Percentiles rank a stretch among this genome's conserved stretches.
Conservation (phyloP, 2,888 invertebrate species). For the Scaptomyza cyrtandrae region DNA sequence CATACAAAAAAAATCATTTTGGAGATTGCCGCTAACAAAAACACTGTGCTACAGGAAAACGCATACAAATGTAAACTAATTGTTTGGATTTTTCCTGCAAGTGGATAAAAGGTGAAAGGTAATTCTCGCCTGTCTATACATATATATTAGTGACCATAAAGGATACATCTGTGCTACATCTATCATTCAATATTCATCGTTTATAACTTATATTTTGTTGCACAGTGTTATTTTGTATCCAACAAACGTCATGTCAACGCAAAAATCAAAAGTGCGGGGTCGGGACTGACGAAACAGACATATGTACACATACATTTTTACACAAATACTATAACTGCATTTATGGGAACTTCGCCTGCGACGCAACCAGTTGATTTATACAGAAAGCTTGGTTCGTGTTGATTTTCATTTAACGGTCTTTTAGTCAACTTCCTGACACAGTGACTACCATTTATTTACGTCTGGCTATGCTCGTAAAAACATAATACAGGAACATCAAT, state of each 20-base stretch:
- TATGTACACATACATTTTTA: slow-evolving; percentile 20
- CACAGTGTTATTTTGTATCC: slow-evolving; percentile 51
- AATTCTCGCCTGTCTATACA: no score
- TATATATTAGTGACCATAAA: no score
- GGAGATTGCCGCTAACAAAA: slow-evolving; percentile 29
- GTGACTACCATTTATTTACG: slow-evolving; percentile 76
- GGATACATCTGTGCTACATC: no score
- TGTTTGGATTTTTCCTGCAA: no score
- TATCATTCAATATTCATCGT: no score
- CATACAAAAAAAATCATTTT: slow-evolving; percentile 33
- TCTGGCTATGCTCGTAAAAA: slow-evolving; percentile 54
- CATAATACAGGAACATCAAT: slow-evolving; percentile 28
- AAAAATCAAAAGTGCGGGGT: slow-evolving; percentile 72
- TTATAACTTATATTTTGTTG: slow-evolving; percentile 1
- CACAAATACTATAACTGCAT: slow-evolving; percentile 24
- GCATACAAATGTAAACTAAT: no score
- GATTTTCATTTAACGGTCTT: slow-evolving; percentile 81
- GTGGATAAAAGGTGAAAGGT: no score
- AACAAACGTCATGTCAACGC: slow-evolving; percentile 79
- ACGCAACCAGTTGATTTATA: slow-evolving; percentile 80
- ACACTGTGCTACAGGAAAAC: slow-evolving; percentile 25
- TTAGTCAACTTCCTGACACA: slow-evolving; percentile 81
- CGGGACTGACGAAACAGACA: slow-evolving; percentile 33
- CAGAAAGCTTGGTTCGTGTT: slow-evolving; percentile 68
- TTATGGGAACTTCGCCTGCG: slow-evolving; percentile 40